Base-by-base conservation (phyloP, 2,888 invertebrate species). In the Lithophane semibrunnea region DNA sequence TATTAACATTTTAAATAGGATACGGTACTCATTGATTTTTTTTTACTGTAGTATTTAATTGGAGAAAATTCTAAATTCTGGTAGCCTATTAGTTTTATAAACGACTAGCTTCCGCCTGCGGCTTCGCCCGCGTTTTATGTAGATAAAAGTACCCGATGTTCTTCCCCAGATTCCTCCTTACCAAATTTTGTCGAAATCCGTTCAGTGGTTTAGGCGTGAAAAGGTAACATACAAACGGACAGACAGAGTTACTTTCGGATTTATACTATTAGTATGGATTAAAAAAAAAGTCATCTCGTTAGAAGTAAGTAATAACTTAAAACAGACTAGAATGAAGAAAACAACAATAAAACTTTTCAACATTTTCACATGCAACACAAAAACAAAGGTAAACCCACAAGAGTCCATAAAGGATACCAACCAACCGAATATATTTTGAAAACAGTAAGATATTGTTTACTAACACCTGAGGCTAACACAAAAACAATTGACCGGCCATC, bases 361-460 rank as follows among this genome's bases (percentile, higher is more conserved):
- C 12, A 18, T 18, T n/a, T 21, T 9, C 12, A 18, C 18, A 49
- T 10, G 4, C 21, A 24, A 49, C 1, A 42, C 24, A 52, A 54
- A 49, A 18, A 49, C 13, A 18, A 18, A n/a, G 2, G 60, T 29
- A 16, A 80, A 77, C 29, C 24, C 3, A 29, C 13, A 37, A 49
- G 7, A 16, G n/a, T 16, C 1, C 13, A 10, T 4, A 47, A 24
- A 56, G 3, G 16, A 47, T 24, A 21, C 18, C 9, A 18, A 58
- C 13, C 13, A 18, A 44, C 9, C 18, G 3, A n/a, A 60, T 3
- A 54, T 52, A 68, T 73, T 61, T 44, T 13, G 3, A 54, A 49
- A 70, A 80, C 85, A 74, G 67, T 44, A 84, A 24, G 44, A 18
- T 44, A 24, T n/a, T 66, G 64, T 73, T 84, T 79, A 63, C 74